phyloP scores from a whole-genome alignment of 1,140 invertebrate species.

The Steinernema khuongi region DNA sequence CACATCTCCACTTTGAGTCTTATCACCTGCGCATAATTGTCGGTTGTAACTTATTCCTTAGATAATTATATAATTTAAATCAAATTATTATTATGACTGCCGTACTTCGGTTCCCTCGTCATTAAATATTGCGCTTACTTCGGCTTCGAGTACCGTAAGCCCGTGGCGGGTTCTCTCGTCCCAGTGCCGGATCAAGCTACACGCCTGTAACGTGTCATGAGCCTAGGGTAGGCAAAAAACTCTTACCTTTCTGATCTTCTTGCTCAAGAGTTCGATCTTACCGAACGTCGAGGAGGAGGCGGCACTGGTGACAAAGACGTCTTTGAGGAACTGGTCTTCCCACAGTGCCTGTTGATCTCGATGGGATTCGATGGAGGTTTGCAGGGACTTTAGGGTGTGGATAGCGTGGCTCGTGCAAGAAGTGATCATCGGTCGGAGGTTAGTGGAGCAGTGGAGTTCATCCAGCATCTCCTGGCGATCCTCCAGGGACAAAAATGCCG shows the following conservation, averaged over 20 bases:
- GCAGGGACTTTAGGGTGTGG: background rate
- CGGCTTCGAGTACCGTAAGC: no score
- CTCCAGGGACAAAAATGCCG: background rate
- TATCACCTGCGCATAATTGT: slow-evolving; percentile 61
- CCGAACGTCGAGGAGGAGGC: background rate
- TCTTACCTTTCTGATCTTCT: background rate
- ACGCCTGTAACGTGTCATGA: no score
- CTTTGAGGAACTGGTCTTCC: background rate
- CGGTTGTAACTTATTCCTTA: slow-evolving; percentile 7
- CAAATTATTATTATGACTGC: background rate
- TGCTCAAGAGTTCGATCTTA: background rate
- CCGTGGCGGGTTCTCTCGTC: no score
- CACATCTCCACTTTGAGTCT: slow-evolving; percentile 59
- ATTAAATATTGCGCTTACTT: background rate
- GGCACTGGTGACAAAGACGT: background rate
- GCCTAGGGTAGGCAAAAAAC: no score
- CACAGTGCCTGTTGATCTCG: background rate
- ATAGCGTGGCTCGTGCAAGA: background rate
- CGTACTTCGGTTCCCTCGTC: background rate
- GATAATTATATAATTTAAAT: background rate
- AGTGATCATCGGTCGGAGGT: background rate
- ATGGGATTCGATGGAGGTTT: background rate
- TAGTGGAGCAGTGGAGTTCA: background rate
- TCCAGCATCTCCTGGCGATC: background rate
- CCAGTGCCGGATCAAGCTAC: no score